Conservation (phyloP, 2,797 vertebrate genomes). For the Propithecus perrieri region DNA sequence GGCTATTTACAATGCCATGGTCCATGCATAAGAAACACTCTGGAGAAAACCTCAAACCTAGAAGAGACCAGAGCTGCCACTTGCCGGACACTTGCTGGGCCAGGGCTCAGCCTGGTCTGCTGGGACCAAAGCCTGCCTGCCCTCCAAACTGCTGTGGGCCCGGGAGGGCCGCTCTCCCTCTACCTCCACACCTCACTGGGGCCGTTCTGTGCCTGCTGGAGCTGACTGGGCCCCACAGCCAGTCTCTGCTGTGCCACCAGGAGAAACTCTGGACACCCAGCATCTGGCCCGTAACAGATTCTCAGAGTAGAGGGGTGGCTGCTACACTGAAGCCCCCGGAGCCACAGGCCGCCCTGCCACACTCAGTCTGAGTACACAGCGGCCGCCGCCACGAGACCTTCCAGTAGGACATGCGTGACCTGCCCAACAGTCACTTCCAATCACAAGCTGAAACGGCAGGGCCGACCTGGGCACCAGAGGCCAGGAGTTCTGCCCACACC, state of each 20-base stretch:
- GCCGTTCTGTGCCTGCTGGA: not conserved
- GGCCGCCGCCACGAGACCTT: accelerated
- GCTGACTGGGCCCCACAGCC: not conserved
- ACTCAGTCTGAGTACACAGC: not conserved
- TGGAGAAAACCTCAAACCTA: not conserved
- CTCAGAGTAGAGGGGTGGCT: not conserved
- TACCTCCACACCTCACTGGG: not conserved
- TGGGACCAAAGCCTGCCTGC: not conserved
- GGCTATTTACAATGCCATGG: not conserved
- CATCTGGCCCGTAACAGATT: not conserved
- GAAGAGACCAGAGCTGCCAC: not conserved
- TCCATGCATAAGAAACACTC: not conserved
- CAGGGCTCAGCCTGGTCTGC: not conserved
- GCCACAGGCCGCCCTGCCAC: not conserved
- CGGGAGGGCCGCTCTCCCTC: too few relatives aligned
- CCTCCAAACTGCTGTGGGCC: too few relatives aligned
- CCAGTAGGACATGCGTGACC: not conserved
- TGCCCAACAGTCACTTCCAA: not conserved
- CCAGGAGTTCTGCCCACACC: not conserved
- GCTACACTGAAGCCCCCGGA: not conserved
- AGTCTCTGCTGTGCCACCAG: not conserved
- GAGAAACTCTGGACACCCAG: not conserved
- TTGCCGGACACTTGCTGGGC: not conserved
- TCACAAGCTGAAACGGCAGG: not conserved
- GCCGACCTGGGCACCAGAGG: not conserved